Conservation (phyloP, 2,113 vertebrate species). For the Gallinago media region DNA sequence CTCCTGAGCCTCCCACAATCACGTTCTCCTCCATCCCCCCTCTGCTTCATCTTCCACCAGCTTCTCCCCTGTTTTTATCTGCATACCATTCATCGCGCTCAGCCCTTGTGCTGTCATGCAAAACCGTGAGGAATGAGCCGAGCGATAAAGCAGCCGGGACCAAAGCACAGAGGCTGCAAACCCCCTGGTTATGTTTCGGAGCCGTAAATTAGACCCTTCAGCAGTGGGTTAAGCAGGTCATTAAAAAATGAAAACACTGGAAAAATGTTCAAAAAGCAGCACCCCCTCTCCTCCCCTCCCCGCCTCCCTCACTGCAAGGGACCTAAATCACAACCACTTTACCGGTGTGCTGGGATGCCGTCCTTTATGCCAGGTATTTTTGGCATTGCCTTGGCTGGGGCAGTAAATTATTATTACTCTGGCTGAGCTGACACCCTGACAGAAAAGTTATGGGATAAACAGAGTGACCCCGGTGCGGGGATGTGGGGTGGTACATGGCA, state of each 20-base stretch:
- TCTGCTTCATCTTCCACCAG: not conserved
- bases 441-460: not conserved
- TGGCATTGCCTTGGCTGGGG: not conserved
- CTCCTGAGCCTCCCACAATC: not conserved
- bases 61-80: conserved; percentile 11
- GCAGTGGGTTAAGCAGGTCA: not conserved
- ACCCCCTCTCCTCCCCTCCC: not conserved
- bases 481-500: not conserved
- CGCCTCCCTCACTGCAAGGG: not conserved
- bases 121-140: conserved; percentile 15
- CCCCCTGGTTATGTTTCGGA: not conserved
- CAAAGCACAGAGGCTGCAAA: not conserved
- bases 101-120: conserved; percentile 24
- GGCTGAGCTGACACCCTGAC: not conserved
- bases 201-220: conserved; percentile 37
- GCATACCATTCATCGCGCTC: not conserved
- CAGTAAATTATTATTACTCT: not conserved
- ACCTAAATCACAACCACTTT: not conserved
- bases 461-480: not conserved
- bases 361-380: not conserved
- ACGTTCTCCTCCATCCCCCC: not conserved
- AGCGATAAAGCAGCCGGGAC: not conserved
- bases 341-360: not conserved
- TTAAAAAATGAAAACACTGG: not conserved
- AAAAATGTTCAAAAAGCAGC: not conserved